Evolutionary conservation across 1,140 invertebrate genomes (phyloP), one percentile per base, ranked within the genome.

Genomic region (Cardiocondyla obscurior): DNA sequence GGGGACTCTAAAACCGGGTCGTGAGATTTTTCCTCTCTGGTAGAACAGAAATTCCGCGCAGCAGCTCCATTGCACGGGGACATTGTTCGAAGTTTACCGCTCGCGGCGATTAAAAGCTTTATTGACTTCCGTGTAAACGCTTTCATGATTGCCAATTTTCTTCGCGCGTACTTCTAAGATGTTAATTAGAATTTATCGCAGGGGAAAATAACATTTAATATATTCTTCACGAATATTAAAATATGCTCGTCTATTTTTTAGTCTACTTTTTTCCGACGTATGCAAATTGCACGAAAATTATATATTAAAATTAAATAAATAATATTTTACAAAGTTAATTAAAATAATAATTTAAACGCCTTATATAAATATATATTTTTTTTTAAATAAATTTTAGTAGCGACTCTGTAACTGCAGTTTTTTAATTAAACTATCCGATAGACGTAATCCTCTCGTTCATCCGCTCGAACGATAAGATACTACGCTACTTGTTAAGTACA

Each of bases 21-120:
- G 30, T 51, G 22, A 64, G n/a, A 76, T 64, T 62, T 62, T 74
- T 77, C 62, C 19, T 67, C 33, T 65, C 33, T 51, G 16, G 6
- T 19, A 5, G 16, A 65, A 3, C 28, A n/a, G 19, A 51, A 42
- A 36, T 77, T 39, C 12, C 30, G 22, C 60, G 6, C 4, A 30
- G 22, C 30, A 64, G 49, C 12, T 28, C 36, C 39, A 44, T 58
- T 39, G 12, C 19, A 28, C 5, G 1, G 7, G 44, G 22, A 14
- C 14, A 46, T 22, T 62, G 16, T 25, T 3, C 36, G 19, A 62
- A 42, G n/a, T 49, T 64, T 33, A 4, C 30, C 30, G 12, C 25
- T 16, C 22, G 22, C 10, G 39, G 7, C 58, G 33, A 62, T 62
- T 49, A 28, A 12, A 44, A 62, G n/a, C n/a, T n/a, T n/a, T 49